phyloP scores from a whole-genome alignment of 2,888 invertebrate species.

The Eristalis arbustorum region DNA sequence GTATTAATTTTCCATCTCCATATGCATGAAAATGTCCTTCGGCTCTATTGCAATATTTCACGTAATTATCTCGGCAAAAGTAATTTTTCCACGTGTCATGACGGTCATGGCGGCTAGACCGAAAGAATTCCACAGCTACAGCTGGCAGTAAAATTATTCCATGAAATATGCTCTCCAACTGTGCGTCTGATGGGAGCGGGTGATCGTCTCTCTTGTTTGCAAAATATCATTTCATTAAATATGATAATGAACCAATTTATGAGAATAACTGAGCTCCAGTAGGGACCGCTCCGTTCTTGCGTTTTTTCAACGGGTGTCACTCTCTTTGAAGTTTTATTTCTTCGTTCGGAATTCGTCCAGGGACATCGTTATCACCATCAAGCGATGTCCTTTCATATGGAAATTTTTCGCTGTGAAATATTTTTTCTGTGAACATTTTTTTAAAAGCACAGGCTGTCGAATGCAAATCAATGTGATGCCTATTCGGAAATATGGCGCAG shows the following conservation, averaged over 20 bases:
- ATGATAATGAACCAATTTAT: conserved; percentile 70
- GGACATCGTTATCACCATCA: conserved; percentile 41
- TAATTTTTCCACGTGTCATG: conserved; percentile 36
- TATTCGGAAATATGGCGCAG: neutral
- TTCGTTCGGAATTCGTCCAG: conserved; percentile 2
- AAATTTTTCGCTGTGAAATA: conserved; percentile 45
- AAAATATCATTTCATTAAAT: conserved; percentile 70
- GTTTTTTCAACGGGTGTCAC: neutral
- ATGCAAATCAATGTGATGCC: conserved; percentile 60
- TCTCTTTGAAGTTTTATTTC: conserved; percentile 18
- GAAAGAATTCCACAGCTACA: neutral
- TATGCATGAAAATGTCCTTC: conserved; percentile 66
- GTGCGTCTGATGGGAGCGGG: neutral
- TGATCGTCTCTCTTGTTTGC: conserved; percentile 48
- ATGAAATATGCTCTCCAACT: conserved; percentile 50
- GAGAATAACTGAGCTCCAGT: conserved; percentile 48
- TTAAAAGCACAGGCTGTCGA: conserved; percentile 27
- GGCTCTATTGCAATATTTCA: conserved; percentile 61
- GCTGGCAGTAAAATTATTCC: conserved; percentile 46
- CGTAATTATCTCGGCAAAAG: conserved; percentile 58
- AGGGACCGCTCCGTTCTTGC: conserved; percentile 38
- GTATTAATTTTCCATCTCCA: conserved; percentile 68
- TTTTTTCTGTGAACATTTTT: conserved; percentile 23
- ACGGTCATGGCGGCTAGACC: conserved; percentile 1
- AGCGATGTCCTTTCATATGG: conserved; percentile 64